phyloP scores from a whole-genome alignment of 2,797 vertebrate genomes.

The Sarcophilus harrisii region DNA sequence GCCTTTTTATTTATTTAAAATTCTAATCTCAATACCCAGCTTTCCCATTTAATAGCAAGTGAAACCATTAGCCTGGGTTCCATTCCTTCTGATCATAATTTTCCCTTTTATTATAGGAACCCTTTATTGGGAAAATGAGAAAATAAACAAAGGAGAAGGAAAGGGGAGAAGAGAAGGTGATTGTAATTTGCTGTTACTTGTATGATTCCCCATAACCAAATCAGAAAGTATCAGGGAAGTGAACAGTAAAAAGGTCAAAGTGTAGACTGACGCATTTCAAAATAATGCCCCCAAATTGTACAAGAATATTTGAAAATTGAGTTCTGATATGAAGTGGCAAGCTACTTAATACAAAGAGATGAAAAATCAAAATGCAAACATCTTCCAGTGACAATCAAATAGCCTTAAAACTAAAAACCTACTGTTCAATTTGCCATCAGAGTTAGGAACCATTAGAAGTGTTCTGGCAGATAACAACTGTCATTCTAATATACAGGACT shows the following conservation, averaged over 20 bases:
- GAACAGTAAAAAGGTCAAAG: neutral
- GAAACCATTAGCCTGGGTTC: neutral
- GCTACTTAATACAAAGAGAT: conserved; percentile 7
- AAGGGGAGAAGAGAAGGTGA: neutral
- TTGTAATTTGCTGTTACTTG: neutral
- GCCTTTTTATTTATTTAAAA: neutral
- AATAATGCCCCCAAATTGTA: neutral
- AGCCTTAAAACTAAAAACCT: conserved; percentile 17
- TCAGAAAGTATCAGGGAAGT: neutral
- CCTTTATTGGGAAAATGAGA: neutral
- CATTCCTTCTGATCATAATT: neutral
- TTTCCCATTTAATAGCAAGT: neutral
- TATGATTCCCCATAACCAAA: neutral
- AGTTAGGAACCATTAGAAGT: conserved; percentile 26
- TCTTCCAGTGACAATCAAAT: neutral
- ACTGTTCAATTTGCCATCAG: conserved; percentile 33
- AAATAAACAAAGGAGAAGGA: neutral
- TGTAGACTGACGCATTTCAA: neutral
- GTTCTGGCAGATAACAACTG: neutral
- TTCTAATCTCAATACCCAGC: neutral
- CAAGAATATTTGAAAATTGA: neutral
- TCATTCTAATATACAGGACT: neutral
- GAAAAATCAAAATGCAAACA: neutral
- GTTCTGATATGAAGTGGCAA: neutral
- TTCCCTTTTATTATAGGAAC: neutral